Evolutionary conservation across 1,140 invertebrate genomes (phyloP).

Genomic region (Xylocopa sonorina): DNA sequence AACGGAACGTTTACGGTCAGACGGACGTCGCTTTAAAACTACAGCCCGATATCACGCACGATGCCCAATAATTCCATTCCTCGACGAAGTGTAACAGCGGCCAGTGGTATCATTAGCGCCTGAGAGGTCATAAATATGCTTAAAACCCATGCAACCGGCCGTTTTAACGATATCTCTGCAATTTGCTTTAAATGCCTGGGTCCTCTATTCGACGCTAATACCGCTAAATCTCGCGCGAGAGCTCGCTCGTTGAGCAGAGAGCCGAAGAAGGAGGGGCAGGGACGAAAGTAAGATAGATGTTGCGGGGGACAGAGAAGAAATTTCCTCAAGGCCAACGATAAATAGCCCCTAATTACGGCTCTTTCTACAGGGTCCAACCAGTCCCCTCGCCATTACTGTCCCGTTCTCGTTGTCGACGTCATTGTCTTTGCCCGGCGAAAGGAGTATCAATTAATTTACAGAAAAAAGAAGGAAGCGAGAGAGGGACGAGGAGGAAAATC

Average conservation of each 20-base stretch:
- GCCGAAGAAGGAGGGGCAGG: neutral
- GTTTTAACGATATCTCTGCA: constrained; percentile 64
- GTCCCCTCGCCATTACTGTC: neutral
- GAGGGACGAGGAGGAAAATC: neutral
- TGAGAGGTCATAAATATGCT: constrained; percentile 60
- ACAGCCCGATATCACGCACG: too few species aligned
- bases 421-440: constrained; percentile 50
- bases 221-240: constrained; percentile 64
- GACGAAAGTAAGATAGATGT: constrained; percentile 67
- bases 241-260: constrained; percentile 18
- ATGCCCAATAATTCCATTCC: too few species aligned
- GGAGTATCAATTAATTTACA: constrained; percentile 59
- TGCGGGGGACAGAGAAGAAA: constrained; percentile 60
- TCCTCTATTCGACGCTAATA: constrained; percentile 62
- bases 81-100: neutral
- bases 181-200: constrained; percentile 59
- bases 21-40: neutral
- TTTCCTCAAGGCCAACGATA: constrained; percentile 67
- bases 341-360: constrained; percentile 64
- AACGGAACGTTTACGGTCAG: neutral
- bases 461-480: neutral
- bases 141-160: constrained; percentile 46
- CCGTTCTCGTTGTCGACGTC: constrained; percentile 10
- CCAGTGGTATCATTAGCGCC: constrained; percentile 55
- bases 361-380: constrained; percentile 44